Percentiles rank a stretch among this genome's conserved stretches.
phyloP scores from a whole-genome alignment of 2,797 vertebrate genomes.

The Bucorvus abyssinicus region DNA sequence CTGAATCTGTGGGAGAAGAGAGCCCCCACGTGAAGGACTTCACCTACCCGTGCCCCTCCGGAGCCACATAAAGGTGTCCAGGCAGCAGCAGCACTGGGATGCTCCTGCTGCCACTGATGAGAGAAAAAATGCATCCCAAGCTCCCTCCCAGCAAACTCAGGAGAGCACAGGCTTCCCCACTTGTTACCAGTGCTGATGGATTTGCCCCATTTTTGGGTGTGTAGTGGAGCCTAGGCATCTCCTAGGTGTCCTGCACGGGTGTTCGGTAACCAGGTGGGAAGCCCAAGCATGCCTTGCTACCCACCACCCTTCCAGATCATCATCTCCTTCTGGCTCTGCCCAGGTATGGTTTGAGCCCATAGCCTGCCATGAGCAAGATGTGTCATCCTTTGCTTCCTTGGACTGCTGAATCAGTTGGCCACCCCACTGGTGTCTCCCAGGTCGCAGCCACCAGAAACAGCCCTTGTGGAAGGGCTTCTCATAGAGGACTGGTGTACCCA shows the following conservation, averaged over 20 bases:
- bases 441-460: not conserved
- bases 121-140: not conserved
- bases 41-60: rapidly evolving
- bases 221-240: rapidly evolving
- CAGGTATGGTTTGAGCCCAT: not conserved
- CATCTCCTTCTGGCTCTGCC: not conserved
- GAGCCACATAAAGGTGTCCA: not conserved
- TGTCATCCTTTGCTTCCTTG: not conserved
- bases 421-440: too few relatives aligned
- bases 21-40: not conserved
- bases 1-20: not conserved
- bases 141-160: not conserved
- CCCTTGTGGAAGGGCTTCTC: not conserved
- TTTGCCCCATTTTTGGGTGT: rapidly evolving
- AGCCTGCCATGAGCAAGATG: not conserved
- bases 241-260: not conserved
- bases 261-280: not conserved
- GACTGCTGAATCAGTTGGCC: not conserved
- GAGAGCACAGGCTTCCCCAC: not conserved
- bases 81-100: not conserved
- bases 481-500: too few relatives aligned
- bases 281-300: not conserved
- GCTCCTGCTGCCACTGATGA: not conserved
- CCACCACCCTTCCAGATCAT: not conserved
- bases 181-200: not conserved